A percentile compares a stretch with the other conserved stretches of the same genome.
Conservation (phyloP, 1,140 invertebrate genomes). For the Musca domestica region DNA sequence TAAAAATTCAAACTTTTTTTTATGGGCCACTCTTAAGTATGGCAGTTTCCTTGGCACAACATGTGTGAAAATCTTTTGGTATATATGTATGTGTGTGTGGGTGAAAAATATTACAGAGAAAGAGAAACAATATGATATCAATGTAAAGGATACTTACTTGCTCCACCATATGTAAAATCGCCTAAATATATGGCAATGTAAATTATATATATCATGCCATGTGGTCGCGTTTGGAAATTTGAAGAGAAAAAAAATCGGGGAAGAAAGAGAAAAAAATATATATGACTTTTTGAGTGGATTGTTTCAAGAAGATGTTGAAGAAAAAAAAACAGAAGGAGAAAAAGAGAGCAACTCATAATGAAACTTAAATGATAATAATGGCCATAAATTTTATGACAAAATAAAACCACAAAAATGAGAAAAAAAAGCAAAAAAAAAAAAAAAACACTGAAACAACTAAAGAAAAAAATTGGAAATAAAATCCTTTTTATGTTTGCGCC, state of each 20-base stretch:
- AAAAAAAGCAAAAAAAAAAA: constrained; percentile 27
- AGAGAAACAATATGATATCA: neutral
- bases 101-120: neutral
- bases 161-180: constrained; percentile 80
- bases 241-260: constrained; percentile 1
- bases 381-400: constrained; percentile 18
- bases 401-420: constrained; percentile 26
- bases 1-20: constrained; percentile 5
- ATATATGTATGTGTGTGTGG: no score
- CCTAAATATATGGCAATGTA: constrained; percentile 54
- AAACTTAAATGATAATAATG: constrained; percentile 4
- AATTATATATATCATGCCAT: neutral
- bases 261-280: constrained; percentile 21
- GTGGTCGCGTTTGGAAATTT: neutral
- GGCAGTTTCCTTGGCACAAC: no score
- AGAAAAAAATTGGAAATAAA: constrained; percentile 15
- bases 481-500: neutral
- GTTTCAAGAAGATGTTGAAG: neutral
- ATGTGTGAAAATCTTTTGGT: no score
- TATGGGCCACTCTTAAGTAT: neutral
- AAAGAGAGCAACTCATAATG: neutral
- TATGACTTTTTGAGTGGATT: constrained; percentile 4
- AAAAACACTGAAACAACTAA: constrained; percentile 13
- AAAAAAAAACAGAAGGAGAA: neutral
- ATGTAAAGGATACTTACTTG: constrained; percentile 68